Base-by-base conservation (phyloP, 2,888 invertebrate species). In the Meiosimyza decipiens region DNA sequence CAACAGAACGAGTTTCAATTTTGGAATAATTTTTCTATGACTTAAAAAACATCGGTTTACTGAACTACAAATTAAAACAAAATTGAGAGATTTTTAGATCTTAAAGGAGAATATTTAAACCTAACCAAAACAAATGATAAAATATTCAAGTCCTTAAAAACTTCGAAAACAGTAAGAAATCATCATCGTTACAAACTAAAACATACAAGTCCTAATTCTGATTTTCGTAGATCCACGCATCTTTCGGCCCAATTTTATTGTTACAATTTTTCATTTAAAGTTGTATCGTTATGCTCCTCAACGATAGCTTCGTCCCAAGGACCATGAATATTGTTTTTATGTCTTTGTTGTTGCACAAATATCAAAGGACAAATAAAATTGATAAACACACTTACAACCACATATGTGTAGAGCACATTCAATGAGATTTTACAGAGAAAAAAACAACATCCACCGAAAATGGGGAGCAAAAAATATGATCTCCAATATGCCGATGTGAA, bases 221-320 rank as follows among this genome's bases (percentile, higher is more conserved):
- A 22, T 22, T 22, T 22, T 22, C 22, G 22, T 22, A 22, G 3
- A 1, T 22, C 18, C 7, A 6, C 15, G 7, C 16, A 3, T 49
- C 63, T n/a, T 12, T 22, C 11, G 13, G 13, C 49, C 18, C 9
- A 49, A 15, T 62, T 63, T 63, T 70, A 63, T 54, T 80, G 82
- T 81, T 83, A 83, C 81, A 84, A 81, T 54, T 84, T 84, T 22
- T 80, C 79, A 57, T 82, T 80, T 47, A 83, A 79, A 74, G 79
- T 82, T 50, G 77, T 78, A 52, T 83, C 82, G 28, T 79, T 82
- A 75, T 84, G 80, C 87, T 91, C 91, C 81, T 90, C 91, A 76
- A 92, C 92, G 79, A 95, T 88, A 13, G 98, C 98, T 84, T 99
- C 98, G 86, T 98, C 98, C 98, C 98, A 99, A 0, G 98, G 98